A percentile compares a stretch with the other conserved stretches of the same genome.
Evolutionary conservation across 2,113 vertebrate genomes (phyloP).

Genomic region (Trogon melanurus): DNA sequence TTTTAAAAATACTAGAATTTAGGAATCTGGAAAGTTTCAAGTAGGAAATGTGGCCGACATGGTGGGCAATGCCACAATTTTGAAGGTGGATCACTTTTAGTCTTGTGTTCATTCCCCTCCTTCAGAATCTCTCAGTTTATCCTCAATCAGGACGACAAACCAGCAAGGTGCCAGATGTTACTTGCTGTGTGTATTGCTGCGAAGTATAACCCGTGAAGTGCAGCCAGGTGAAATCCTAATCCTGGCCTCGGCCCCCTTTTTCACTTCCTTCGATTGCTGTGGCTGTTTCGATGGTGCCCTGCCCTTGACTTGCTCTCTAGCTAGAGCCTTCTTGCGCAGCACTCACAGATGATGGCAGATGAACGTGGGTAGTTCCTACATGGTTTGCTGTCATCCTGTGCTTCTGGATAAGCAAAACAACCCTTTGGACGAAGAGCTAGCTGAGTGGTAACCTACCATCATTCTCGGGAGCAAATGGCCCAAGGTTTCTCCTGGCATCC

Average conservation of each 20-base stretch:
- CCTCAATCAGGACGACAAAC: neutral
- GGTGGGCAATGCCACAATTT: neutral
- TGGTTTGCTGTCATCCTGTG: neutral
- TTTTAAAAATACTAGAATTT: neutral
- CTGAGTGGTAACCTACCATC: neutral
- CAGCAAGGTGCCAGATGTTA: neutral
- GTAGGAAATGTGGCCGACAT: neutral
- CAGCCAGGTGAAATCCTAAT: neutral
- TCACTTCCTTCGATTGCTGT: neutral
- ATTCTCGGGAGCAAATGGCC: rapidly evolving
- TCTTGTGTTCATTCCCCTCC: neutral
- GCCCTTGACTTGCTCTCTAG: neutral
- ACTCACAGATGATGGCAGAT: neutral
- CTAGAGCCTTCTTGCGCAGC: neutral
- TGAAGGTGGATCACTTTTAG: neutral
- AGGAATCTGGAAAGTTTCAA: neutral
- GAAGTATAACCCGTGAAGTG: neutral
- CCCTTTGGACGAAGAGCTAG: neutral
- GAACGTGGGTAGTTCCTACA: neutral
- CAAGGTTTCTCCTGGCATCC: neutral
- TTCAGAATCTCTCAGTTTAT: neutral
- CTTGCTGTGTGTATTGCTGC: neutral
- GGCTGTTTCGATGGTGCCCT: neutral
- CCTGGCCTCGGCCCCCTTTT: neutral
- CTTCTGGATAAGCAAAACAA: neutral